Conservation (phyloP, 1,140 invertebrate genomes). For the Drosophila lacertosa region DNA sequence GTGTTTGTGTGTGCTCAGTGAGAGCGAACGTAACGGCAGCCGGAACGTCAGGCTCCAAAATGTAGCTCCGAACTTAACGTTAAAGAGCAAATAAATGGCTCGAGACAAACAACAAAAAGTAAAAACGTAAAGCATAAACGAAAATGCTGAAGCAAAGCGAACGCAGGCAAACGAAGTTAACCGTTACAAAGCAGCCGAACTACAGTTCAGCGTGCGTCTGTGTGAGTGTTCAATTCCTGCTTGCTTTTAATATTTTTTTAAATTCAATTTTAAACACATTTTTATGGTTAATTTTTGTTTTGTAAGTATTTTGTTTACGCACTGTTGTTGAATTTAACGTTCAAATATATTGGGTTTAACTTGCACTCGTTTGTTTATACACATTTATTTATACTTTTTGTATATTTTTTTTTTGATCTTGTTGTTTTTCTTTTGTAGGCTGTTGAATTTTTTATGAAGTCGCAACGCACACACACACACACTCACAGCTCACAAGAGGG, state of each 20-base stretch:
- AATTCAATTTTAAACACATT: slow-evolving; percentile 21
- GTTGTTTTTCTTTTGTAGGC: slow-evolving; percentile 58
- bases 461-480: slow-evolving; percentile 33
- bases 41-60: slow-evolving; percentile 60
- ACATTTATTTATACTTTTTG: slow-evolving; percentile 46
- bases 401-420: slow-evolving; percentile 22
- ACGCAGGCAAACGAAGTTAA: slow-evolving; percentile 48
- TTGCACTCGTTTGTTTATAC: slow-evolving; percentile 21
- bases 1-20: slow-evolving; percentile 1
- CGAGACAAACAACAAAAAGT: slow-evolving; percentile 64
- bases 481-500: slow-evolving; percentile 15
- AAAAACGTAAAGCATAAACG: slow-evolving; percentile 53
- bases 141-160: slow-evolving; percentile 56
- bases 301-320: slow-evolving; percentile 4
- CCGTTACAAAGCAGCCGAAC: slow-evolving; percentile 35
- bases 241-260: slow-evolving; percentile 13
- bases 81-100: slow-evolving; percentile 81
- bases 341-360: slow-evolving; percentile 39
- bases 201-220: slow-evolving; percentile 14
- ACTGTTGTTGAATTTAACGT: slow-evolving; percentile 30
- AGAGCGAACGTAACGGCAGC: slow-evolving; percentile 37
- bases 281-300: neutral
- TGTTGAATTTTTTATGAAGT: slow-evolving; percentile 78
- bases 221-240: slow-evolving; percentile 7
- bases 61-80: slow-evolving; percentile 42